Base-by-base conservation (phyloP, 1,140 invertebrate genomes). In the Lamellibrachia luymesi region DNA sequence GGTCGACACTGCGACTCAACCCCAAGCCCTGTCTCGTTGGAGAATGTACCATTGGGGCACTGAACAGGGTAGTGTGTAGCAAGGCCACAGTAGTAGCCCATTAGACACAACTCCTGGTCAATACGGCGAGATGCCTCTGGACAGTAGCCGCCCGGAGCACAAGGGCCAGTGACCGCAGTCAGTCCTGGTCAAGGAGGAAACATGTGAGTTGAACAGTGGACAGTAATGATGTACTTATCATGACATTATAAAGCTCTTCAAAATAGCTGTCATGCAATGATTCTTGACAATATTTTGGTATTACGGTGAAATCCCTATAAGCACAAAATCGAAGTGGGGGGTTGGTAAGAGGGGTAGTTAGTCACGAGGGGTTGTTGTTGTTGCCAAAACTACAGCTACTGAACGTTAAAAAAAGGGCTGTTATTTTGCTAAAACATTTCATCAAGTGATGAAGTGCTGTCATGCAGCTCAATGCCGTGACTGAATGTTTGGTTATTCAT, bases 41-140 rank as follows among this genome's bases (percentile, higher is more conserved):
- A 96, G 94, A 94, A 96, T 49, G 95, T 96, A 50, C 95, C 95
- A 92, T 95, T 95, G 13, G 95, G 95, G 93, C 95, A 96, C 2
- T 93, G 94, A 6, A 92, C 92, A 5, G 95, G 95, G 91, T 94
- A 90, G 51, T 95, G 94, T n/a, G 95, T 94, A 0, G 94, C 94
- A 2, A 93, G 56, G 7, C 93, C 94, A 93, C 95, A 96, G 94
- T 95, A 96, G 93, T 94, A 93, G 90, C 95, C 95, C 64, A 93
- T 94, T 50, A 94, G 94, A 93, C 95, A 96, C 50, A 95, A 93
- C 38, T 94, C 56, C 93, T 95, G 94, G 2, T 94, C 95, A 50
- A 94, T 27, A 17, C 90, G 91, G 13, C 93, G 93, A 10, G 95
- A 95, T 0, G 95, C 95, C 27, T 92, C 92, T 8, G 95, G 95